phyloP scores from a whole-genome alignment of 2,888 invertebrate genomes.

The Acleris literana region DNA sequence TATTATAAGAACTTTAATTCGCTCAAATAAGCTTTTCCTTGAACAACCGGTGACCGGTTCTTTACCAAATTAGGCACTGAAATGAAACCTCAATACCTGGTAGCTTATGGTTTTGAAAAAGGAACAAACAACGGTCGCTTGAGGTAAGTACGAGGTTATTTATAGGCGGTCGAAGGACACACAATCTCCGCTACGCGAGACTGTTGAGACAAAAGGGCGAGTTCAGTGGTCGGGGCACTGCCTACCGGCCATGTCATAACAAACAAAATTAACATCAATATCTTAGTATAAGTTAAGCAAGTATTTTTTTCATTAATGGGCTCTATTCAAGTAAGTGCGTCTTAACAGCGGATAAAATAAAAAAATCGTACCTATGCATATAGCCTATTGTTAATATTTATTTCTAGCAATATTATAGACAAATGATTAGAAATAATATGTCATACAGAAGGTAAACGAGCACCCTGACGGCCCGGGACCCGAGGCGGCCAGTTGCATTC shows the following conservation, averaged over 20 bases:
- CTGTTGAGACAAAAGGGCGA: constrained; percentile 30
- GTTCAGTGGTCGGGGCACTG: neutral
- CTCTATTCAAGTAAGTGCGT: too few relatives aligned
- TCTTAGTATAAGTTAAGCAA: too few relatives aligned
- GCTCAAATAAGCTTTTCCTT: constrained; percentile 15
- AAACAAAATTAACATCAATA: neutral
- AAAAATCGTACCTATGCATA: too few relatives aligned
- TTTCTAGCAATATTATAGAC: too few relatives aligned
- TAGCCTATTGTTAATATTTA: too few relatives aligned
- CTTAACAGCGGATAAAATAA: too few relatives aligned
- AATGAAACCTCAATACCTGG: constrained; percentile 40
- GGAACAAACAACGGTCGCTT: constrained; percentile 57
- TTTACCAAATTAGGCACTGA: constrained; percentile 34
- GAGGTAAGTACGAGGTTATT: constrained; percentile 64
- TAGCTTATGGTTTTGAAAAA: constrained; percentile 55
- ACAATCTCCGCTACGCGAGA: constrained; percentile 64
- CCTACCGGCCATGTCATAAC: neutral
- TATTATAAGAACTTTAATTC: too few relatives aligned
- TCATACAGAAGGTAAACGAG: too few relatives aligned
- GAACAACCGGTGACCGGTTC: constrained; percentile 25
- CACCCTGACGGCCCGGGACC: too few relatives aligned
- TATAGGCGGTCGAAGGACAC: constrained; percentile 73
- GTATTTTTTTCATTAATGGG: too few relatives aligned
- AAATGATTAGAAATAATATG: too few relatives aligned
- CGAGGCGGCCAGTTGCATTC: too few relatives aligned